Evolutionary conservation across 2,113 vertebrate species (phyloP).

Genomic region (Willisornis vidua): DNA sequence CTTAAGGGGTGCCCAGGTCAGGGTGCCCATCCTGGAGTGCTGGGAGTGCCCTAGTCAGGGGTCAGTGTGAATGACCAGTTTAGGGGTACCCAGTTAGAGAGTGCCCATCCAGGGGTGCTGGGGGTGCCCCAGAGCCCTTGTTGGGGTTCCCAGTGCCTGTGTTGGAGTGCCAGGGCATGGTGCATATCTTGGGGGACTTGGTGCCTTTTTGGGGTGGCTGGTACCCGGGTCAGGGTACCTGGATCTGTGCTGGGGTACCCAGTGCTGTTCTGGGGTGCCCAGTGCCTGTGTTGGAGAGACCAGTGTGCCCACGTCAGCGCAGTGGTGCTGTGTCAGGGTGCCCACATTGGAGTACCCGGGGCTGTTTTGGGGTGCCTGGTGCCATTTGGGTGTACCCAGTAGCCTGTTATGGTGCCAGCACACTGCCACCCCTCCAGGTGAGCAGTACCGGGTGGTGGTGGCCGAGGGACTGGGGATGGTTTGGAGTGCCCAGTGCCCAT

Average conservation of each 20-base stretch:
- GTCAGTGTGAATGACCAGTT: too few relatives aligned
- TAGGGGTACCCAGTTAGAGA: background rate
- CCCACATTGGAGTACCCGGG: background rate
- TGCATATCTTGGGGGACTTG: fast-evolving
- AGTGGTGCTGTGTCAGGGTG: background rate
- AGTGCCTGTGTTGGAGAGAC: too few relatives aligned
- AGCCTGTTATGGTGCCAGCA: too few relatives aligned
- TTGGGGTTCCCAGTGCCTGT: too few relatives aligned
- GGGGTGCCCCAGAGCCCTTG: background rate
- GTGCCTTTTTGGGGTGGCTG: fast-evolving
- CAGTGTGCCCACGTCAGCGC: background rate
- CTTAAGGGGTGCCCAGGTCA: background rate
- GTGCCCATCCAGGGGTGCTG: background rate
- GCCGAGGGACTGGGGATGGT: too few relatives aligned
- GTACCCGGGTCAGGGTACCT: fast-evolving
- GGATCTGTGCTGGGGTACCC: too few relatives aligned
- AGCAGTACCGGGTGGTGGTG: too few relatives aligned
- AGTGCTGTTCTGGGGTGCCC: background rate
- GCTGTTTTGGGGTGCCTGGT: background rate
- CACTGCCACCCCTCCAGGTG: too few relatives aligned
- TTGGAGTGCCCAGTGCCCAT: background rate
- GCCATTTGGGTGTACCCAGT: background rate
- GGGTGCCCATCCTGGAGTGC: background rate
- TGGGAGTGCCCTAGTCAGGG: too few relatives aligned
- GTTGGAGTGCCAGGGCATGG: fast-evolving